These are phyloP conservation scores for Crepidodera aurea DNA, from an alignment of 2,888 invertebrate genomes.

Conservation along the genomic window DNA sequence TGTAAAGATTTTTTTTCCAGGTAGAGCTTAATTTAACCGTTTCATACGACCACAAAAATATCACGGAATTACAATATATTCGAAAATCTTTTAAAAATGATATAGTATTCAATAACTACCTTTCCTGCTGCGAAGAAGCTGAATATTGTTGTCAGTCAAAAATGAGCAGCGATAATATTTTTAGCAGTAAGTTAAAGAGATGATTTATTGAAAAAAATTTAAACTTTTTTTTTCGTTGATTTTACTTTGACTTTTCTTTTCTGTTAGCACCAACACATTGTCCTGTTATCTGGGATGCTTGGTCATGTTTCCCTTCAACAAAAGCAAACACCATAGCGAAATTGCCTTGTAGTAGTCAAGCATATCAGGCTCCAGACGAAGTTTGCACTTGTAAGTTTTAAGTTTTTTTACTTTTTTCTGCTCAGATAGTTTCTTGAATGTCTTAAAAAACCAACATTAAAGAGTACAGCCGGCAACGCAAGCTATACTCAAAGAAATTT, in stretches of 20 bases:
- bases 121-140: constrained; percentile 51
- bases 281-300: constrained; percentile 70
- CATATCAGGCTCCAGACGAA: constrained; percentile 66
- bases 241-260: not conserved
- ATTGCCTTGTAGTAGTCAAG: constrained; percentile 68
- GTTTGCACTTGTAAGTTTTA: constrained; percentile 64
- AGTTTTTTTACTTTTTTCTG: too few relatives aligned
- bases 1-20: constrained; percentile 41
- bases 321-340: constrained; percentile 58
- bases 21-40: constrained; percentile 33
- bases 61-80: constrained; percentile 42
- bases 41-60: constrained; percentile 40
- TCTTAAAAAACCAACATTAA: too few relatives aligned
- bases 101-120: constrained; percentile 50
- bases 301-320: constrained; percentile 68
- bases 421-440: too few relatives aligned
- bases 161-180: constrained; percentile 50
- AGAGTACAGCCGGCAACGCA: too few relatives aligned
- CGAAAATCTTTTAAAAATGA: constrained; percentile 48
- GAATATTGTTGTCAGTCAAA: constrained; percentile 52
- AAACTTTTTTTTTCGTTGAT: too few relatives aligned
- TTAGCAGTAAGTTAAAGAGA: constrained; percentile 44
- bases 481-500: too few relatives aligned
- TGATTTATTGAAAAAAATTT: not conserved
- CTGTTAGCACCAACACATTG: constrained; percentile 54